These are phyloP conservation scores for Phodopus roborovskii DNA, from an alignment of 2,113 vertebrate genomes.

Conservation along the genomic window DNA sequence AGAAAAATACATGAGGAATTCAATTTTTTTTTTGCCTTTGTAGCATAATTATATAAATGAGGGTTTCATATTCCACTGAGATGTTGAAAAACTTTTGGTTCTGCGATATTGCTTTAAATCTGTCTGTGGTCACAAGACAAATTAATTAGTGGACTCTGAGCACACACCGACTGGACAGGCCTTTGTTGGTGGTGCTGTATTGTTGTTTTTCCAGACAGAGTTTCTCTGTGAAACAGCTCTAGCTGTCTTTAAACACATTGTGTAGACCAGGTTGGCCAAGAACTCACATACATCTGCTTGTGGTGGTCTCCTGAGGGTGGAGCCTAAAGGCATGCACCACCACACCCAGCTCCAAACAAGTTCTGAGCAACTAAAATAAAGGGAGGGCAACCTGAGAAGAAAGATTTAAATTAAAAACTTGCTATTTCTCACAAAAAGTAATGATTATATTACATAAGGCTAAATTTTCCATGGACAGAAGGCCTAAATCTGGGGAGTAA, in stretches of 20 bases:
- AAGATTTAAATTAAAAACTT: background rate
- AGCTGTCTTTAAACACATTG: background rate
- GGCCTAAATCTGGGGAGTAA: background rate
- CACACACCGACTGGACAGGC: background rate
- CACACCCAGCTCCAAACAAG: background rate
- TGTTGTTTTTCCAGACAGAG: background rate
- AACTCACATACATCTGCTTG: no score
- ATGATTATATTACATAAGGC: background rate
- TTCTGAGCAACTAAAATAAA: background rate
- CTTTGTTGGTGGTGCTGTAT: background rate
- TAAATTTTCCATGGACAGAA: constrained; percentile 20
- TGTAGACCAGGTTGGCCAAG: background rate
- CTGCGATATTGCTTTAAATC: background rate
- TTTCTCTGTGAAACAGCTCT: background rate
- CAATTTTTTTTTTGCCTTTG: background rate
- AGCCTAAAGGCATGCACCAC: background rate
- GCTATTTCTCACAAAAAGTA: background rate
- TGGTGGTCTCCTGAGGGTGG: background rate
- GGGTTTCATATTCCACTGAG: background rate
- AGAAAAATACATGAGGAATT: background rate
- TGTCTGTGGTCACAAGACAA: background rate
- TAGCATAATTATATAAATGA: background rate
- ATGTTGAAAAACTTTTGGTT: background rate
- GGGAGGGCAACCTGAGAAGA: background rate
- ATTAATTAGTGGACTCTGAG: background rate